These are phyloP conservation scores for Euwallacea similis DNA, from an alignment of 1,140 invertebrate species.

Conservation along the genomic window DNA sequence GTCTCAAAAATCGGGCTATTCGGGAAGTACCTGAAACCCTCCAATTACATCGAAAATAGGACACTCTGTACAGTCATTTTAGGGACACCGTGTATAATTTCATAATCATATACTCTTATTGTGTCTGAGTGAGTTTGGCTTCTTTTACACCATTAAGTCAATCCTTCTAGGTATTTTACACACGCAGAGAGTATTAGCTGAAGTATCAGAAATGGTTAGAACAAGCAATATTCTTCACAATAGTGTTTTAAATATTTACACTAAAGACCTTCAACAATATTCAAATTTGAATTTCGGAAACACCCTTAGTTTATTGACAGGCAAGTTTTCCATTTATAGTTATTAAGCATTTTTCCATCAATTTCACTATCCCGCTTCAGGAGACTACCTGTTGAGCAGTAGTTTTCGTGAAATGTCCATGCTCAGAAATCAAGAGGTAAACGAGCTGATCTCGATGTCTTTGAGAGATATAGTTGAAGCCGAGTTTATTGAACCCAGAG, in stretches of 20 bases:
- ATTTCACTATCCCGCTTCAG: conserved; percentile 6
- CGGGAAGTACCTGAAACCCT: too few species aligned
- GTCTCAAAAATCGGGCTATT: too few species aligned
- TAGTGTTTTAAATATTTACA: conserved; percentile 56
- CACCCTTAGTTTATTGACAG: conserved; percentile 89
- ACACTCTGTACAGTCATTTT: too few species aligned
- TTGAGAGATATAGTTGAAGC: conserved; percentile 83
- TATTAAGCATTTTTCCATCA: not conserved
- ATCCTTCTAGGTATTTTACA: conserved; percentile 57
- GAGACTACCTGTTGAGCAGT: conserved; percentile 64
- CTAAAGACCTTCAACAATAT: conserved; percentile 55
- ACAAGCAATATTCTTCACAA: conserved; percentile 94
- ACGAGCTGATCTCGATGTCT: conserved; percentile 84
- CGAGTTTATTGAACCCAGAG: conserved; percentile 82
- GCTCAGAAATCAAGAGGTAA: conserved; percentile 75
- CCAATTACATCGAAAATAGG: too few species aligned
- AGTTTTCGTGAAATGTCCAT: conserved; percentile 83
- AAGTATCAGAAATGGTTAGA: conserved; percentile 97
- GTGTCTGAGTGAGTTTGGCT: too few species aligned
- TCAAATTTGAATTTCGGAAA: conserved; percentile 90
- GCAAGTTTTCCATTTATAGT: conserved; percentile 9
- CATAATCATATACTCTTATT: too few species aligned
- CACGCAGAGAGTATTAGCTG: conserved; percentile 85
- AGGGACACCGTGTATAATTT: too few species aligned
- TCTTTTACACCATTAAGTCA: too few species aligned